These are phyloP conservation scores for Pteruthius melanotis DNA, from an alignment of 2,113 vertebrate genomes.

Conservation along the genomic window DNA sequence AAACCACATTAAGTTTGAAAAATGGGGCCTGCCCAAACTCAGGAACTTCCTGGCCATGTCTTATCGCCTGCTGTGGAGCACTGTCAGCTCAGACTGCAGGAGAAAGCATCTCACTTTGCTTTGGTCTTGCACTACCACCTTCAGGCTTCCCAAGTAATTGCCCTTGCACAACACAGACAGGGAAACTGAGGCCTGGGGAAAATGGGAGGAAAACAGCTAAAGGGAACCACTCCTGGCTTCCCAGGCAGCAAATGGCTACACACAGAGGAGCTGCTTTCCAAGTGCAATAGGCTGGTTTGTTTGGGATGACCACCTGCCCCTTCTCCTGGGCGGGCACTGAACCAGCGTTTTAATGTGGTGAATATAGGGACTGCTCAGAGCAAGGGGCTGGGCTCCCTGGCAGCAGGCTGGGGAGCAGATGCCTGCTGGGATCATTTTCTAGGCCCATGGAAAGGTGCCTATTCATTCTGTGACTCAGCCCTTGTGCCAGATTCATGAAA, in stretches of 20 bases:
- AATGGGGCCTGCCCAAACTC: not conserved
- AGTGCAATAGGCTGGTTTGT: not conserved
- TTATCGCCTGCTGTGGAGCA: not conserved
- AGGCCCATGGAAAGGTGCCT: not conserved
- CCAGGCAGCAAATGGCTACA: not conserved
- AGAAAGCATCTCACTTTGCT: not conserved
- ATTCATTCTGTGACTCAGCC: not conserved
- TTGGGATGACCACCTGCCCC: not conserved
- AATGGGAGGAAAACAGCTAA: not conserved
- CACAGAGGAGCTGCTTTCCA: not conserved
- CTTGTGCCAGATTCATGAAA: not conserved
- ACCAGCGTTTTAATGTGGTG: not conserved
- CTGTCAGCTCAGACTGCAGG: not conserved
- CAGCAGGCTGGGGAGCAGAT: not conserved
- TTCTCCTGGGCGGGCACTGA: not conserved
- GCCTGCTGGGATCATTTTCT: not conserved
- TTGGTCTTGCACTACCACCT: constrained; percentile 50
- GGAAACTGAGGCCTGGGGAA: constrained; percentile 34
- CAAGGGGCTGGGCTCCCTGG: not conserved
- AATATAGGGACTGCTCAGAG: not conserved
- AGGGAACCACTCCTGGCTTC: not conserved
- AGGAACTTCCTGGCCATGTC: not conserved
- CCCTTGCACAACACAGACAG: not conserved
- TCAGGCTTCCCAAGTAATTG: constrained; percentile 18
- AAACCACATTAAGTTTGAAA: not conserved